A percentile compares a stretch with the other conserved stretches of the same genome.
phyloP scores from a whole-genome alignment of 2,797 vertebrate species.

The Diceros bicornis region DNA sequence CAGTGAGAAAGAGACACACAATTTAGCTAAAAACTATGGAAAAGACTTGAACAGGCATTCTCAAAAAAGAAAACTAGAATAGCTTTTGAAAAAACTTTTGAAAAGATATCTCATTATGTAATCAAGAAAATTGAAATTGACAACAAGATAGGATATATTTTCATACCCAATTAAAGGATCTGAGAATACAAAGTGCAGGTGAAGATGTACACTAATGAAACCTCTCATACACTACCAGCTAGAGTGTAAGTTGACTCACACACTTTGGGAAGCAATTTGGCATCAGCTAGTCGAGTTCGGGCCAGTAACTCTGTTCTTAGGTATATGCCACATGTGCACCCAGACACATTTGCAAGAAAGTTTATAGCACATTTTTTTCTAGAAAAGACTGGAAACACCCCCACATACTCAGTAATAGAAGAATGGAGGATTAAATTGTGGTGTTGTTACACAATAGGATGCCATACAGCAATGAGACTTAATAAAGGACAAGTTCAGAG shows the following conservation, averaged over 20 bases:
- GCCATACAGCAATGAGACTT: neutral
- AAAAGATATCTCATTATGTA: neutral
- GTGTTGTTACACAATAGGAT: neutral
- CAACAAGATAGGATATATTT: neutral
- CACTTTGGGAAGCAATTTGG: neutral
- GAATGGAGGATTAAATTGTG: neutral
- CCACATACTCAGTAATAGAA: neutral
- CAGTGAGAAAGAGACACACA: neutral
- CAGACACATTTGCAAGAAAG: neutral
- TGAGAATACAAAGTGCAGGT: neutral
- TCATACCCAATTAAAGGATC: neutral
- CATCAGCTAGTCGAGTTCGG: neutral
- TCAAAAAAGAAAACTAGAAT: neutral
- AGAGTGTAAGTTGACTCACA: neutral
- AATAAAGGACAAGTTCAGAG: neutral
- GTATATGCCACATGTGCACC: neutral
- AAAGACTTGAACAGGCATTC: neutral
- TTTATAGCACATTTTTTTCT: neutral
- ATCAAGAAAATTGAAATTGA: constrained; percentile 36
- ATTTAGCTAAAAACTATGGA: neutral
- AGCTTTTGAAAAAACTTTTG: neutral
- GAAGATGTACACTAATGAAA: neutral
- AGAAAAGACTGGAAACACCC: neutral
- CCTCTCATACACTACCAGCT: neutral
- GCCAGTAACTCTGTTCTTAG: neutral